Evolutionary conservation across 1,140 invertebrate species (phyloP), one percentile per base, ranked within the genome.

Genomic region (Zaprionus taronus): DNA sequence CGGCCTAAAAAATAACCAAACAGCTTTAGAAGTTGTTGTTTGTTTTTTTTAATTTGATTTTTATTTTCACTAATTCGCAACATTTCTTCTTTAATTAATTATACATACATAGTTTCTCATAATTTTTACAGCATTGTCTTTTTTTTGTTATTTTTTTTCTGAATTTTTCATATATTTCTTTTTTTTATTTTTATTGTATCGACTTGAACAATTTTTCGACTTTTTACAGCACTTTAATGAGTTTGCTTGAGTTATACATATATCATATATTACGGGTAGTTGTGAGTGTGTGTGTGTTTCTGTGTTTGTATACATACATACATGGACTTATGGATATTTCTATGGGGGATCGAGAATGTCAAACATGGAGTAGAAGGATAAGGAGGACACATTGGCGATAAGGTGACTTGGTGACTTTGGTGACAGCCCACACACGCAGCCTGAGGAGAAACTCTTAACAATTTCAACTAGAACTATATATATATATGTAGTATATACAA

Each of bases 1-100:
- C 3, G 31, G 31, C 9, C 31, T 34, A 34, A 34, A 34, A 34
- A 34, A 34, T 34, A 34, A 34, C 9, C 31, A 34, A 34, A 34
- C 31, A 11, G 38, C 15, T 15, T n/a, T 15, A 11, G 12, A 38
- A 12, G 14, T 38, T 15, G 1, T 41, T 15, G 49, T 53, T 31
- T 51, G 12, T 51, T 77, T 80, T 85, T n/a, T 86, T 34, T 34
- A 71, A 64, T 74, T 78, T 74, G 9, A 57, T 79, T 86, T 82
- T 86, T 87, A 86, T 87, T 86, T 87, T 86, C 69, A 86, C 83
- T 86, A 86, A 87, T 87, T 87, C 26, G 83, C 83, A 86, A 86
- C 77, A 87, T 87, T 87, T 87, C 79, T 78, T 79, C 62, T 49
- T 76, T 87, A 74, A 77, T 85, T 82, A 85, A 87, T 77, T 86